Base-by-base conservation (phyloP, 2,888 invertebrate genomes). In the Tenodera sinensis region DNA sequence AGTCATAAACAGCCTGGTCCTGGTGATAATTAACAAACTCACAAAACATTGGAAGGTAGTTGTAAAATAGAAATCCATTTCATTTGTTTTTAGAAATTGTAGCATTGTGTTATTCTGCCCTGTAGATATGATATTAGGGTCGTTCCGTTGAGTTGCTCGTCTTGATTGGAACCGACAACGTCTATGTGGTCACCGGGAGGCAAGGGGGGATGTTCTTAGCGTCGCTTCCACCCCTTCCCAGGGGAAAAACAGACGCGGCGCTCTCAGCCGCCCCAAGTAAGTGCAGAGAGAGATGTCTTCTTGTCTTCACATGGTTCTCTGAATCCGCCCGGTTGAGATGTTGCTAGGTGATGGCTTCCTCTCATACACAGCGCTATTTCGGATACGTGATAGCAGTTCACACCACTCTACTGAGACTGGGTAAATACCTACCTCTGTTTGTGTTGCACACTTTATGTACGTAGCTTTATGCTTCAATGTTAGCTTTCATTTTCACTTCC, bases 331-430 rank as follows among this genome's bases (percentile, higher is more conserved):
- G 20, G 54, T 1, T 4, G 54, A 71, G 54, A 71, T 71, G 54
- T n/a, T n/a, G n/a, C n/a, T n/a, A 47, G 47, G 47, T 71, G 30
- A 30, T 42, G 47, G 28, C 30, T 85, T 81, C 88, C 8, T 42
- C 85, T 20, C 27, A 85, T 14, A 81, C 90, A 27, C 28, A 85
- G 14, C 89, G 89, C 85, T 88, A 89, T 54, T 28, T 88, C 3
- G 30, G 86, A 27, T 90, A 90, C 71, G 85, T 90, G 28, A 85
- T 90, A 28, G 89, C 88, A 34, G 88, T 90, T 25, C 89, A 90
- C 28, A 83, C 89, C 25, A 85, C 87, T 25, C 88, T 90, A 4
- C 28, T 84, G 2, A 27, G 14, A 83, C 28, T 83, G 20, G 54
- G 54, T 71, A 71, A 71, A 71, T 71, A 71, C 2, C 34, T 9